Evolutionary conservation across 2,888 invertebrate genomes (phyloP).

Genomic region (Polydrusus pterygomalis): DNA sequence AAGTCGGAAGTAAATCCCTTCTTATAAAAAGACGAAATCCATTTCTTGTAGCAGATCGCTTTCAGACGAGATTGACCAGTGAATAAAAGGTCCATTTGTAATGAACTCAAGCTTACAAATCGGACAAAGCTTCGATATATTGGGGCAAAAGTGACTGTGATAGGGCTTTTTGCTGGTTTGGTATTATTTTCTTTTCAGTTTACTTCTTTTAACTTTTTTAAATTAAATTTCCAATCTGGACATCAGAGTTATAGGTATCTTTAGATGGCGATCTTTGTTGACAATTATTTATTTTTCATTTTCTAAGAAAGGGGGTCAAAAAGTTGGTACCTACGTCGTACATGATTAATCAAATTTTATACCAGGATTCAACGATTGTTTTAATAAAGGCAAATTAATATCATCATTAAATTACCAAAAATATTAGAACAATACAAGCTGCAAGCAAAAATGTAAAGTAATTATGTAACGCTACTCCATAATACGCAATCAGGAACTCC

Average conservation of each 20-base stretch:
- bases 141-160: conserved; percentile 54
- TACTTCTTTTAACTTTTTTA: conserved; percentile 27
- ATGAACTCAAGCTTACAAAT: conserved; percentile 69
- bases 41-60: conserved; percentile 70
- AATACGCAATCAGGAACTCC: no score
- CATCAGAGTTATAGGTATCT: not conserved
- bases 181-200: conserved; percentile 38
- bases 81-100: conserved; percentile 72
- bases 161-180: conserved; percentile 49
- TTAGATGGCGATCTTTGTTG: no score
- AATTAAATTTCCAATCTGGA: conserved; percentile 11
- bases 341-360: no score
- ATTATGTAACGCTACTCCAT: no score
- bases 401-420: no score
- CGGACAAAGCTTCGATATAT: conserved; percentile 48
- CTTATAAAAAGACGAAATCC: conserved; percentile 67
- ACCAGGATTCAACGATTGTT: no score
- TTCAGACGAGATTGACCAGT: conserved; percentile 71
- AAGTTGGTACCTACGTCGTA: no score
- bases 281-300: no score
- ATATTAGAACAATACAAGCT: no score
- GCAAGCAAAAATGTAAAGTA: no score
- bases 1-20: conserved; percentile 56
- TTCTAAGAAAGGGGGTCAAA: no score
- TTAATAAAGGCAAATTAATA: no score